Conservation (phyloP, 2,888 invertebrate genomes). For the Amaurobius ferox region DNA sequence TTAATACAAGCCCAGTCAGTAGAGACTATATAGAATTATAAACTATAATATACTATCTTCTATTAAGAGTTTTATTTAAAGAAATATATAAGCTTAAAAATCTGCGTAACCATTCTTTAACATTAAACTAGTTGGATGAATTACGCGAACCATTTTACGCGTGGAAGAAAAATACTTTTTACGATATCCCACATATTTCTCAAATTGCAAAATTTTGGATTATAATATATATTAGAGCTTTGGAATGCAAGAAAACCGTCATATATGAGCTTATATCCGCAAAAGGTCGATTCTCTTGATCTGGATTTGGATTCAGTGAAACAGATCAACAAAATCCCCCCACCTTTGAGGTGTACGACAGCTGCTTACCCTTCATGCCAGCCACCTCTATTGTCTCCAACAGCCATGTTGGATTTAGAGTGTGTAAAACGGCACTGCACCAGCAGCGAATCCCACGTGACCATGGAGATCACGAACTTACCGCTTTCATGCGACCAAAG, state of each 20-base stretch:
- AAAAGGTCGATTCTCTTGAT: slow-evolving; percentile 50
- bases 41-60: too few species aligned
- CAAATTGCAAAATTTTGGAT: too few species aligned
- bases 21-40: too few species aligned
- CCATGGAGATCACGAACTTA: slow-evolving; percentile 66
- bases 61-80: too few species aligned
- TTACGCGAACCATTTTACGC: too few species aligned
- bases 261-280: slow-evolving; percentile 71
- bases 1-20: too few species aligned
- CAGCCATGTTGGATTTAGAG: slow-evolving; percentile 67
- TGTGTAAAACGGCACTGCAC: slow-evolving; percentile 67
- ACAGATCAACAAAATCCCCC: slow-evolving; percentile 45
- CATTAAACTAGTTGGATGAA: too few species aligned
- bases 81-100: too few species aligned
- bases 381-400: slow-evolving; percentile 40
- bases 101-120: too few species aligned
- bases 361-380: slow-evolving; percentile 35
- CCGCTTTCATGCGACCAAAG: slow-evolving; percentile 62
- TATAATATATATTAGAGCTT: slow-evolving; percentile 46
- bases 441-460: slow-evolving; percentile 66
- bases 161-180: too few species aligned
- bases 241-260: slow-evolving; percentile 17
- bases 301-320: slow-evolving; percentile 60
- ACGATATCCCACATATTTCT: too few species aligned
- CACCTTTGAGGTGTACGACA: slow-evolving; percentile 28